phyloP scores from a whole-genome alignment of 2,888 invertebrate species.

The Temnothorax ravouxi region DNA sequence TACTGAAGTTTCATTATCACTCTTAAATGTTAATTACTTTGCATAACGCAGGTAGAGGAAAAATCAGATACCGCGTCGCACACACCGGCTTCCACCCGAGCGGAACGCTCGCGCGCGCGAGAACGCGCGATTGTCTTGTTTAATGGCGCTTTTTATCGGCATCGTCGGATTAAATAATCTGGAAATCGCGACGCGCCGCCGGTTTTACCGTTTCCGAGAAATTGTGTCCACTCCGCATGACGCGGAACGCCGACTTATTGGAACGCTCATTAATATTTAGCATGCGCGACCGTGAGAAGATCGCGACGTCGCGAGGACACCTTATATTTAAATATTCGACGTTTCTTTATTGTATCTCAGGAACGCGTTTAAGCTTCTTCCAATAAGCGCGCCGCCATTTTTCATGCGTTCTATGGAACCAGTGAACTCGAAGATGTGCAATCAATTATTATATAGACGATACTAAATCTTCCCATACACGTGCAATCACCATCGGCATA shows the following conservation, averaged over 20 bases:
- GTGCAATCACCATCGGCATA: constrained; percentile 15
- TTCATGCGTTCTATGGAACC: constrained; percentile 32
- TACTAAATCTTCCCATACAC: constrained; percentile 32
- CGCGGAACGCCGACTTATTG: not conserved
- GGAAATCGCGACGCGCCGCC: constrained; percentile 16
- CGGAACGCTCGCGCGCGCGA: constrained; percentile 16
- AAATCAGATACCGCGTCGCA: constrained; percentile 46
- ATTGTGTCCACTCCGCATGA: not conserved
- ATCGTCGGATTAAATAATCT: constrained; percentile 38
- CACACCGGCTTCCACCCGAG: constrained; percentile 32
- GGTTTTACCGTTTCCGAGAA: not conserved
- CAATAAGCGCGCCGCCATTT: constrained; percentile 27
- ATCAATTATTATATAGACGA: constrained; percentile 42
- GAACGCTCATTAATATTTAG: constrained; percentile 29
- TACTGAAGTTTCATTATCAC: constrained; percentile 55
- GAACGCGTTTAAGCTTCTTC: not conserved
- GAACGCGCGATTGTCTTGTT: constrained; percentile 36
- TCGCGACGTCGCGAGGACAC: not conserved
- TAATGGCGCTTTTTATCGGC: constrained; percentile 39
- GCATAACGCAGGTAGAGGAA: constrained; percentile 48
- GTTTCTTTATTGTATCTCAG: not conserved
- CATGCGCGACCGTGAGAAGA: constrained; percentile 2
- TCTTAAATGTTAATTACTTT: constrained; percentile 57
- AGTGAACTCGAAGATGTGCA: constrained; percentile 38
- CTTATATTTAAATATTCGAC: constrained; percentile 25